phyloP scores from a whole-genome alignment of 2,888 invertebrate genomes.

The Acrobasis suavella region DNA sequence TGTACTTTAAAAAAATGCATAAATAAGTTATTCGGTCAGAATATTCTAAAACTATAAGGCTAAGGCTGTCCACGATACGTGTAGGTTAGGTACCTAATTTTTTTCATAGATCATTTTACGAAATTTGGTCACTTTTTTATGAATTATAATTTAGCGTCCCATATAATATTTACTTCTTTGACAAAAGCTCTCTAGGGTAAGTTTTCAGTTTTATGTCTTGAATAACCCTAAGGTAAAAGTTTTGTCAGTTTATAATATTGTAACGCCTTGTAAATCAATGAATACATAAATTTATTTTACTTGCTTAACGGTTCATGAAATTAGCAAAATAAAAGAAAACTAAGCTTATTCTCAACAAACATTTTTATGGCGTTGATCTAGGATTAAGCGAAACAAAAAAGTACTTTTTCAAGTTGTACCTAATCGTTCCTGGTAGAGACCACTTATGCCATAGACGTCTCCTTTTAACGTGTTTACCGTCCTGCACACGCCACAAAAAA shows the following conservation, averaged over 20 bases:
- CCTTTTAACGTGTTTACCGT: constrained; percentile 20
- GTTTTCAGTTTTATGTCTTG: too few relatives aligned
- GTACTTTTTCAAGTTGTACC: constrained; percentile 7
- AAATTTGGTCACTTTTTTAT: too few relatives aligned
- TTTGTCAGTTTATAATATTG: not conserved
- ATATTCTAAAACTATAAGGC: too few relatives aligned
- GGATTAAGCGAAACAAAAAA: constrained; percentile 13
- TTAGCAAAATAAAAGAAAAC: not conserved
- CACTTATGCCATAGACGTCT: constrained; percentile 20
- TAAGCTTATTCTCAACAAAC: constrained; percentile 4
- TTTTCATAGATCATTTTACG: too few relatives aligned
- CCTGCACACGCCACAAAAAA: constrained; percentile 37
- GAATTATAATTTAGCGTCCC: too few relatives aligned
- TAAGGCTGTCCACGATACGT: too few relatives aligned
- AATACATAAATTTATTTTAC: not conserved
- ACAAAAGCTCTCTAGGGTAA: too few relatives aligned
- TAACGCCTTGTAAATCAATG: not conserved
- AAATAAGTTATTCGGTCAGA: too few relatives aligned
- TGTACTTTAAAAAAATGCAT: too few relatives aligned
- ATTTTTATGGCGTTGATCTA: constrained; percentile 5
- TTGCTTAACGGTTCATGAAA: not conserved
- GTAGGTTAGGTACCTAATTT: too few relatives aligned
- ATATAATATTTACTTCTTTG: too few relatives aligned
- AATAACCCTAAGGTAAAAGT: too few relatives aligned
- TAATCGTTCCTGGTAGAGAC: constrained; percentile 4